phyloP scores from a whole-genome alignment of 2,797 vertebrate genomes.

The Poeciliopsis paucimaculata region DNA sequence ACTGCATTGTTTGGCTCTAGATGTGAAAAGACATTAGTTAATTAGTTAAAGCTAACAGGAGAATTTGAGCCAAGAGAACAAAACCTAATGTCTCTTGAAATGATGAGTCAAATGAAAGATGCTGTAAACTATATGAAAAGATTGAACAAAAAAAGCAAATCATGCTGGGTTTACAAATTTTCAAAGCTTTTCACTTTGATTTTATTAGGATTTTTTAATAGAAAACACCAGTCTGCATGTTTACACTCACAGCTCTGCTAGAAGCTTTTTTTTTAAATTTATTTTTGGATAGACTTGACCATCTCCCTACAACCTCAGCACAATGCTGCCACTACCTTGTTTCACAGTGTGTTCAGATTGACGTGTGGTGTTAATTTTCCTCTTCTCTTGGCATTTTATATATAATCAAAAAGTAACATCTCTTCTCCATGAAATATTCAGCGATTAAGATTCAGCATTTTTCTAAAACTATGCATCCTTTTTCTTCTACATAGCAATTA shows the following conservation, averaged over 20 bases:
- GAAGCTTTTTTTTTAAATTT: background rate
- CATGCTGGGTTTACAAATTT: background rate
- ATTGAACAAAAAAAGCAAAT: background rate
- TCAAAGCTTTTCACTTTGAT: background rate
- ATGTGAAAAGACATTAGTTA: background rate
- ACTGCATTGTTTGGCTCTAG: background rate
- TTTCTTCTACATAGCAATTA: background rate
- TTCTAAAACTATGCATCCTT: background rate
- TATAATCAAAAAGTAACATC: background rate
- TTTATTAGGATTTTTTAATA: background rate
- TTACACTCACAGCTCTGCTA: background rate
- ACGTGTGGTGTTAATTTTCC: background rate
- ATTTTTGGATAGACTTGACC: background rate
- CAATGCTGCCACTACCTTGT: background rate
- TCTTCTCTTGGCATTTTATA: background rate
- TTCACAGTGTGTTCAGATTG: background rate
- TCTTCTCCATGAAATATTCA: background rate
- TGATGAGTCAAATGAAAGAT: conserved; percentile 7
- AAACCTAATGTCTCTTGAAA: conserved; percentile 8
- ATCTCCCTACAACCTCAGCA: background rate
- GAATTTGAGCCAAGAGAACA: background rate
- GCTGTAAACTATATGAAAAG: conserved; percentile 13
- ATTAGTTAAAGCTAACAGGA: conserved; percentile 8
- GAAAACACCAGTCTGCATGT: background rate
- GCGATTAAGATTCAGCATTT: background rate